Base-by-base conservation (phyloP, 2,888 invertebrate genomes). In the Zele albiditarsus region DNA sequence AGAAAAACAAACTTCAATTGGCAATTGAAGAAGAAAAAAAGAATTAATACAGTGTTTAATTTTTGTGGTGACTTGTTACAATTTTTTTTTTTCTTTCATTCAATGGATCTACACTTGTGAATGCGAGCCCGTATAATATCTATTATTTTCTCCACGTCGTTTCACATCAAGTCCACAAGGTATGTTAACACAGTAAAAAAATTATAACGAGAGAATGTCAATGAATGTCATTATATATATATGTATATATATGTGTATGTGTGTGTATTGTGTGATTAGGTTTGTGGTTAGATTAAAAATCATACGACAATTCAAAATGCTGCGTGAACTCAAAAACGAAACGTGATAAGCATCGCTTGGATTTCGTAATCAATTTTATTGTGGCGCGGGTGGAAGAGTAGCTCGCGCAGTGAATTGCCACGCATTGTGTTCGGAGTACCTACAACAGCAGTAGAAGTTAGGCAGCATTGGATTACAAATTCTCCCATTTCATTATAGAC, bases 81-180 rank as follows among this genome's bases (percentile, higher is more conserved):
- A 10, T 20, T 69, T 25, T 69, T 16, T 31, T 20, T 60, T 33
- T 33, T 71, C 46, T 25, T 42, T 16, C 16, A 53, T 20, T 53
- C 20, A 68, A 60, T 71, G 62, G 42, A 60, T 71, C 38, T 28
- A 42, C 38, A 60, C 25, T 60, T 62, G 60, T 62, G 71, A 71
- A 58, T 69, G 69, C 58, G 14, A 25, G 38, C 58, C n/a, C 31
- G 58, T 58, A 16, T n/a, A 31, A 33, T 62, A 49, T 23, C 42
- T 27, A 71, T 63, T 65, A 28, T 53, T n/a, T 65, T 69, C 46
- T 25, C 33, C 67, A 63, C 33, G 28, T 69, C 65, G 69, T 73
- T 68, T 58, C 49, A 63, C 62, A 74, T 70, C 65, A 70, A 74
- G 74, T 69, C 74, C 74, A 63, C 74, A 74, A 70, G 74, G 74